Conservation (phyloP, 2,113 vertebrate species). For the Sylvietta virens region DNA sequence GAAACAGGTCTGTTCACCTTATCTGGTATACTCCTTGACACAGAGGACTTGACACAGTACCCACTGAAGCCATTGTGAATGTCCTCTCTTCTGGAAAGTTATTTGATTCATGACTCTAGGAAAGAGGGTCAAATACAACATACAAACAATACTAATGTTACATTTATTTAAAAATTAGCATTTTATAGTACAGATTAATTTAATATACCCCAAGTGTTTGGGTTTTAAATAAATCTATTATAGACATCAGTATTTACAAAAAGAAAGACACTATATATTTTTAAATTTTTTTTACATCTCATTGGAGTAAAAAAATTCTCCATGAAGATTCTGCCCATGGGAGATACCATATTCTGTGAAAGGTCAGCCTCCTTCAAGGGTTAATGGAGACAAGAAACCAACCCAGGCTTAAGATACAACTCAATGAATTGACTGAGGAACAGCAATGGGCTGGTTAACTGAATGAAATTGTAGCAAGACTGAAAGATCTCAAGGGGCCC, state of each 20-base stretch:
- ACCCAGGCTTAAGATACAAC: not conserved
- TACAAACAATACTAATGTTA: not conserved
- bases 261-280: not conserved
- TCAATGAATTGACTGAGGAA: not conserved
- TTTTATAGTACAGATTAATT: constrained; percentile 9
- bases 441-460: not conserved
- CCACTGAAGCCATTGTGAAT: not conserved
- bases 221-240: constrained; percentile 16
- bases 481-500: not conserved
- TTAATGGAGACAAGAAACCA: not conserved
- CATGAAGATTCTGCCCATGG: not conserved
- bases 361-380: not conserved
- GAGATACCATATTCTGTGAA: not conserved
- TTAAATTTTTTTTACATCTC: not conserved
- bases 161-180: not conserved
- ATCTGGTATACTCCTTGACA: not conserved
- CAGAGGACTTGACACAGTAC: not conserved
- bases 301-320: not conserved
- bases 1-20: not conserved
- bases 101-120: not conserved
- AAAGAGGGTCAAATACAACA: not conserved
- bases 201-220: not conserved
- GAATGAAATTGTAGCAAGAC: not conserved
- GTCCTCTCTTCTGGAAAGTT: not conserved
- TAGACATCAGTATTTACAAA: constrained; percentile 38